Base-by-base conservation (phyloP, 2,113 vertebrate genomes). In the Ondatra zibethicus region DNA sequence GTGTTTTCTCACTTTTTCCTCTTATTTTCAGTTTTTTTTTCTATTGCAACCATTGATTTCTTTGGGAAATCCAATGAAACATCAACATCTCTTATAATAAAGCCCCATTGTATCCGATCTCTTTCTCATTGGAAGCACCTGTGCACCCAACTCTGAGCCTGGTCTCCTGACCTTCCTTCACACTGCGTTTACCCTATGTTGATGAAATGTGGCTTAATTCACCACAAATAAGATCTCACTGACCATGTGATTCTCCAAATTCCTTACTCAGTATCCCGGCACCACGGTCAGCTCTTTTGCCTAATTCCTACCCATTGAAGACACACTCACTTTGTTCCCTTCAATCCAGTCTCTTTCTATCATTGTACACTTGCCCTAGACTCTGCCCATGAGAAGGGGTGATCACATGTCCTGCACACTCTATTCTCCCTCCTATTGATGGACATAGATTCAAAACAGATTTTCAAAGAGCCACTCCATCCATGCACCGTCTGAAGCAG, bases 181-280 rank as follows among this genome's bases (percentile, higher is more conserved):
- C 75, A 7, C 3, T 63, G 17, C 55, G 65, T 65, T 76, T 58
- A 72, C 14, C 47, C 42, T 52, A 47, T 11, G 17, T 17, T 52
- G 39, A 13, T 27, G 4, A 50, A 17, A 47, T 36, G 25, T 12
- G 63, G 50, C 33, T 90, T 96, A 94, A 93, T 84, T 88, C 80
- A 75, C 76, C 80, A 80, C 92, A 97, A 95, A 88, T 76, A 92
- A 90, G 63, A 50, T 82, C 85, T 94, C 4, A 80, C 45, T 21
- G 50, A 76, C 81, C 70, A 58, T 31, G 39, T 52, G 96, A 97
- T 90, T 95, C 95, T 84, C 50, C 55, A 89, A 92, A 96, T 97
- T 96, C 93, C 63, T 96, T 42, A n/a, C 52, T 42, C 52, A 66
- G 55, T 27, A 65, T 78, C 84, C 31, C 25, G 68, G 42, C 14